Percentiles rank a stretch among this genome's conserved stretches.
phyloP scores from a whole-genome alignment of 2,888 invertebrate species.

The Orgyia antiqua region DNA sequence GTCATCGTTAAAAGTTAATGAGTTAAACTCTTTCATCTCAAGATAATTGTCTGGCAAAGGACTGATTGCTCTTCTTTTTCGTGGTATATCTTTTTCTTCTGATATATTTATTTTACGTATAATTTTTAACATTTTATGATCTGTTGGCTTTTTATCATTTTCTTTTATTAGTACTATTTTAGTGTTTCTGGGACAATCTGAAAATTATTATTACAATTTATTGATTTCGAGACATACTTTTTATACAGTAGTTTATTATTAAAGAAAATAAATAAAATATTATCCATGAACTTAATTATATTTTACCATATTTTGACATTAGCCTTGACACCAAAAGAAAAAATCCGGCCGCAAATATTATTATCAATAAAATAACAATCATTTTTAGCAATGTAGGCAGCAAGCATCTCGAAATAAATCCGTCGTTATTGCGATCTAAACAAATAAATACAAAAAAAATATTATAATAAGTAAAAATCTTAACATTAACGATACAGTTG shows the following conservation, averaged over 20 bases:
- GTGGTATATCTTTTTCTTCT: slow-evolving; percentile 12
- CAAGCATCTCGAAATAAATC: slow-evolving; percentile 33
- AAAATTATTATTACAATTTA: slow-evolving; percentile 10
- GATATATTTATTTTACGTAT: slow-evolving; percentile 42
- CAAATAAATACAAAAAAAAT: slow-evolving; percentile 13
- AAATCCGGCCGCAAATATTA: slow-evolving; percentile 36
- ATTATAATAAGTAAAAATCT: too few species aligned
- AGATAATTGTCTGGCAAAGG: slow-evolving; percentile 1
- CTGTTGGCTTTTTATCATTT: slow-evolving; percentile 33
- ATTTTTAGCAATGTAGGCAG: slow-evolving; percentile 40
- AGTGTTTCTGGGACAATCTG: slow-evolving; percentile 38
- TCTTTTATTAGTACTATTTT: slow-evolving; percentile 51
- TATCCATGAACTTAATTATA: background rate
- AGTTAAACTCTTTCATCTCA: slow-evolving; percentile 13
- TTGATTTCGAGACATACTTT: background rate
- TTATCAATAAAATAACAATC: slow-evolving; percentile 33
- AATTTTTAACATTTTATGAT: slow-evolving; percentile 37
- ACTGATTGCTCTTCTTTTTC: slow-evolving; percentile 35
- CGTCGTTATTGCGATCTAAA: slow-evolving; percentile 37
- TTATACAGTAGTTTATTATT: too few species aligned
- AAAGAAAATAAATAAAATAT: background rate
- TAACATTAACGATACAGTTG: too few species aligned
- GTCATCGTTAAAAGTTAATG: slow-evolving; percentile 35
- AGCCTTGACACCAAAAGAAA: slow-evolving; percentile 41
- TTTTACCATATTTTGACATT: slow-evolving; percentile 42